Base-by-base conservation (phyloP, 2,888 invertebrate species). In the Dicranocentrus wangi region DNA sequence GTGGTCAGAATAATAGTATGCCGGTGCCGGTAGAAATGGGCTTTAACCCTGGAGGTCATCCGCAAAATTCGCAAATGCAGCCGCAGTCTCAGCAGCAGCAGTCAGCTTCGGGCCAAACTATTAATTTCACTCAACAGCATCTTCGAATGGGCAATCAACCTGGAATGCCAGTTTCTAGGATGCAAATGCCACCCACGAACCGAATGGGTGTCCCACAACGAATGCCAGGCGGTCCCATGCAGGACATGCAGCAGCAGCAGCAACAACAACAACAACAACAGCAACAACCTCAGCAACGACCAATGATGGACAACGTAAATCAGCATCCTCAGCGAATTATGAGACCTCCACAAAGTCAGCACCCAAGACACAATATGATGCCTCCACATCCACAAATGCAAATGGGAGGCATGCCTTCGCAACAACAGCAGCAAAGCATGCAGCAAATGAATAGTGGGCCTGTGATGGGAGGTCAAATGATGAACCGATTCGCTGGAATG, bases 51-150 rank as follows among this genome's bases (percentile, higher is more conserved):
- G 55, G 15, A 2, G 71, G 78, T 39, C 80, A 80, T 53, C 73
- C 80, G 19, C 68, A 72, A 10, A 80, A 72, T 53, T 68, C 80
- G 19, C 80, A 80, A 61, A 71, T 89, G 81, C 88, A 88, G 88
- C 87, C 87, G 51, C 86, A 87, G 85, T 86, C 84, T 63, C 87
- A 86, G 77, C 86, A 82, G 19, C 82, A 84, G 42, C 82, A 77
- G 55, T 32, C 82, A 53, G 66, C 75, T 5, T 72, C 85, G 21
- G 86, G 83, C 10, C 86, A 86, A 63, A 87, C 86, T 13, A 87
- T 87, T 58, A 87, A 87, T 66, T 87, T 87, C 58, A 87, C 87
- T 19, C 86, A 87, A 55, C 87, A 86, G 32, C 87, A 87, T 76
- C 81, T 87, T n/a, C 71, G 85, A 61, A 81, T 85, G 76, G 81